A percentile compares a stretch with the other conserved stretches of the same genome.
These are phyloP conservation scores for Oryzias melastigma DNA, from an alignment of 2,113 vertebrate genomes.

Conservation along the genomic window DNA sequence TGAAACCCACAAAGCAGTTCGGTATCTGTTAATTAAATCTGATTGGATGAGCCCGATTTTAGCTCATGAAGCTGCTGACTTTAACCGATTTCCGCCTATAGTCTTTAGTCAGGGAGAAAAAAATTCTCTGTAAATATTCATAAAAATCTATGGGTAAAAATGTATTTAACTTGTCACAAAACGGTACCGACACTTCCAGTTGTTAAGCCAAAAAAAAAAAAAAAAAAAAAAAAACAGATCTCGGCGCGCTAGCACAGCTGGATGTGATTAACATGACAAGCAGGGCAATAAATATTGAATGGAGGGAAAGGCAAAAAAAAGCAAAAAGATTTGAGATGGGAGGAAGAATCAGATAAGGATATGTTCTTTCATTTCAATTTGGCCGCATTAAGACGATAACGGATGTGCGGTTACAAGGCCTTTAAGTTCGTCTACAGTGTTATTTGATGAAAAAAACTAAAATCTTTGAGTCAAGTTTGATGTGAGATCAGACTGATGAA, in stretches of 20 bases:
- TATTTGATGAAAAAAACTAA: background rate
- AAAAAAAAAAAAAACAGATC: background rate
- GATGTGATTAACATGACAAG: slow-evolving; percentile 40
- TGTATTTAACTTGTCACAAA: background rate
- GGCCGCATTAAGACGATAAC: slow-evolving; percentile 16
- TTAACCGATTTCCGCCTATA: slow-evolving; percentile 4
- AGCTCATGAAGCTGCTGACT: slow-evolving; percentile 1
- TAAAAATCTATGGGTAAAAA: background rate
- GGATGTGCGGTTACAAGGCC: background rate
- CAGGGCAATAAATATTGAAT: slow-evolving; percentile 30
- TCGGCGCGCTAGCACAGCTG: background rate
- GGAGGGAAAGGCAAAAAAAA: background rate
- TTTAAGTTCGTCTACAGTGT: slow-evolving; percentile 4
- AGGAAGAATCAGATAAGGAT: slow-evolving; percentile 13
- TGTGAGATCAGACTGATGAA: slow-evolving; percentile 13
- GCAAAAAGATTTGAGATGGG: slow-evolving; percentile 8
- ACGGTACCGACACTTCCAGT: slow-evolving; percentile 15
- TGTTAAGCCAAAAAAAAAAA: background rate
- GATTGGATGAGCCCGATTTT: slow-evolving; percentile 16
- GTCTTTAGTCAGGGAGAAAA: background rate
- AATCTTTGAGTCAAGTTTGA: slow-evolving; percentile 15
- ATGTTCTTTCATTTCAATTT: slow-evolving; percentile 8
- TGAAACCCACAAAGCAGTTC: slow-evolving; percentile 13
- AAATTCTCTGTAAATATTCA: slow-evolving; percentile 12
- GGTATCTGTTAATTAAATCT: slow-evolving; percentile 49